Conservation (phyloP, 1,140 invertebrate species). For the Yoshiicerus persimilis region DNA sequence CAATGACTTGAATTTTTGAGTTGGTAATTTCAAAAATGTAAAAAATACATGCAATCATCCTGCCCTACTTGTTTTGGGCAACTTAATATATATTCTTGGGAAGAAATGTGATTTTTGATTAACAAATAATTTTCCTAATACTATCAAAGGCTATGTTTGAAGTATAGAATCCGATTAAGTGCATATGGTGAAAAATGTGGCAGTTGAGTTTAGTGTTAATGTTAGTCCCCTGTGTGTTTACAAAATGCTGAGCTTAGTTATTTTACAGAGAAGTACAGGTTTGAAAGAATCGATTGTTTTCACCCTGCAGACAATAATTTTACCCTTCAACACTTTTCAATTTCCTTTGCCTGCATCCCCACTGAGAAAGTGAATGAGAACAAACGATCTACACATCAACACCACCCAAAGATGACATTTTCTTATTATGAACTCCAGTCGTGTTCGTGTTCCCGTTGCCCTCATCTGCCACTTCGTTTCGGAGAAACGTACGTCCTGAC, state of each 20-base stretch:
- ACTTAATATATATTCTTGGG: no score
- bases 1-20: no score
- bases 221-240: neutral
- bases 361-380: slow-evolving; percentile 16
- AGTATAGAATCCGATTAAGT: no score
- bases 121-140: no score
- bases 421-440: neutral
- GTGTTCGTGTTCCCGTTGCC: neutral
- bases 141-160: no score
- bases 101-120: no score
- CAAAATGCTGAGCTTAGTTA: neutral
- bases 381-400: slow-evolving; percentile 23
- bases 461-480: neutral
- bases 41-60: no score
- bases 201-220: neutral
- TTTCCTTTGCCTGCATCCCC: slow-evolving; percentile 12
- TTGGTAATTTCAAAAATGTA: no score
- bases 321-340: slow-evolving; percentile 34
- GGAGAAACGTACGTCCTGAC: neutral
- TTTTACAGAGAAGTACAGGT: no score
- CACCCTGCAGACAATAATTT: slow-evolving; percentile 29
- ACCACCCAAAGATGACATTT: neutral
- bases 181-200: no score
- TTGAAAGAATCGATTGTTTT: slow-evolving; percentile 30
- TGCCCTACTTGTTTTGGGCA: no score